Percentiles rank a stretch among this genome's conserved stretches.
phyloP scores from a whole-genome alignment of 2,113 vertebrate species.

The Hippolais icterina region DNA sequence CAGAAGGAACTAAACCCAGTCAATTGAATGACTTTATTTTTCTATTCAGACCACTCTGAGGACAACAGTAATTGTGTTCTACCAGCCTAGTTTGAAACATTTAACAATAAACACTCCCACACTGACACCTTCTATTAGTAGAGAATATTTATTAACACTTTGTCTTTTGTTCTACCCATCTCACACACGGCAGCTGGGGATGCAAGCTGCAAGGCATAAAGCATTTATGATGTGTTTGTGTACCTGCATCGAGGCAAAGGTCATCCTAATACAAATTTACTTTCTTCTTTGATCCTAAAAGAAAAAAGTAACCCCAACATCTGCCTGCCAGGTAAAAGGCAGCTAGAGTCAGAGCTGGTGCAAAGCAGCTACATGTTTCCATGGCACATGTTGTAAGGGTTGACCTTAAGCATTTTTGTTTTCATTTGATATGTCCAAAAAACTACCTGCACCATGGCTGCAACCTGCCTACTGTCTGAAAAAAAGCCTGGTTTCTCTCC shows the following conservation, averaged over 20 bases:
- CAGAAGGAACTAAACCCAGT: background rate
- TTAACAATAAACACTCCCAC: background rate
- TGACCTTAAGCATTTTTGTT: background rate
- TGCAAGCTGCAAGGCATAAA: background rate
- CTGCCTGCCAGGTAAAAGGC: background rate
- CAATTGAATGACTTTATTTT: background rate
- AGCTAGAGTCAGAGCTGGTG: background rate
- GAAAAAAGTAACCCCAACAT: background rate
- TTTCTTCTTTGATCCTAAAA: background rate
- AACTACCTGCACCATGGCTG: background rate
- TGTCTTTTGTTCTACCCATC: background rate
- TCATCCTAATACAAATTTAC: background rate
- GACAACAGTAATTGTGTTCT: background rate
- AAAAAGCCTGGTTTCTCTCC: background rate
- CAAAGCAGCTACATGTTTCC: background rate
- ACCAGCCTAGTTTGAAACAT: background rate
- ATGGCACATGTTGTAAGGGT: background rate
- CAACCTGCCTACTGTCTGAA: background rate
- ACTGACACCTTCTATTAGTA: background rate
- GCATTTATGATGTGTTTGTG: background rate
- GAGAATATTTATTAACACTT: background rate
- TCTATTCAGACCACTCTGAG: background rate
- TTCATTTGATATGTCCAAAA: background rate
- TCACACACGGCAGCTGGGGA: background rate
- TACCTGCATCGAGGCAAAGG: background rate